These are phyloP conservation scores for Sarcophaga variegata DNA, from an alignment of 2,888 invertebrate genomes.

Conservation along the genomic window DNA sequence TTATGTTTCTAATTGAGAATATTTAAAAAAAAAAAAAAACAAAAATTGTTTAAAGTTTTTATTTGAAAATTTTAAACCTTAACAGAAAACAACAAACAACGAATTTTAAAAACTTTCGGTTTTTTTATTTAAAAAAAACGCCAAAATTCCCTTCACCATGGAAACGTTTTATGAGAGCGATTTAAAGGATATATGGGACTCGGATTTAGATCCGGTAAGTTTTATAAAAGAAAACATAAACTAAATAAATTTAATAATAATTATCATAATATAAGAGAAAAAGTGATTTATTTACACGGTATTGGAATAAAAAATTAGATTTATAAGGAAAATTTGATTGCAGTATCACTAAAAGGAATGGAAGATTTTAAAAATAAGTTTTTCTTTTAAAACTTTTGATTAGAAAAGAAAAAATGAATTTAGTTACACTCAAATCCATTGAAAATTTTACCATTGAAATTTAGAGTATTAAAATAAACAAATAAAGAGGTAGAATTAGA, in stretches of 20 bases:
- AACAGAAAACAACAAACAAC: background rate
- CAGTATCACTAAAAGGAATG: no score
- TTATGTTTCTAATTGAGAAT: background rate
- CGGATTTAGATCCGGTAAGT: slow-evolving; percentile 92
- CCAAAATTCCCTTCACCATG: slow-evolving; percentile 82
- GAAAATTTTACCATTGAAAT: no score
- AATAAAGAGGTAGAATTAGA: no score
- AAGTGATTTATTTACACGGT: no score
- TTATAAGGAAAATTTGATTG: no score
- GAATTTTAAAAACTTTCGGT: background rate
- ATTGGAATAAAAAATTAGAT: no score
- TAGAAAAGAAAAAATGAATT: no score
- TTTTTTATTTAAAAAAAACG: background rate
- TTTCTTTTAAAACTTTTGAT: no score
- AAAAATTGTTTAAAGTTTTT: background rate
- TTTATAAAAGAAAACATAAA: background rate
- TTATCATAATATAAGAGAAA: no score
- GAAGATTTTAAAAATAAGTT: no score
- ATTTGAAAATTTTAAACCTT: background rate
- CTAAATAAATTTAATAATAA: background rate
- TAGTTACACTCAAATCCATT: no score
- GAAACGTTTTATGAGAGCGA: slow-evolving; percentile 90
- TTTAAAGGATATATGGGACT: slow-evolving; percentile 91
- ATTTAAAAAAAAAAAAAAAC: background rate
- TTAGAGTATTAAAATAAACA: no score